Percentiles rank a stretch among this genome's conserved stretches.
phyloP scores from a whole-genome alignment of 64 coral and sea anemone species.

The Orbicella faveolata region DNA sequence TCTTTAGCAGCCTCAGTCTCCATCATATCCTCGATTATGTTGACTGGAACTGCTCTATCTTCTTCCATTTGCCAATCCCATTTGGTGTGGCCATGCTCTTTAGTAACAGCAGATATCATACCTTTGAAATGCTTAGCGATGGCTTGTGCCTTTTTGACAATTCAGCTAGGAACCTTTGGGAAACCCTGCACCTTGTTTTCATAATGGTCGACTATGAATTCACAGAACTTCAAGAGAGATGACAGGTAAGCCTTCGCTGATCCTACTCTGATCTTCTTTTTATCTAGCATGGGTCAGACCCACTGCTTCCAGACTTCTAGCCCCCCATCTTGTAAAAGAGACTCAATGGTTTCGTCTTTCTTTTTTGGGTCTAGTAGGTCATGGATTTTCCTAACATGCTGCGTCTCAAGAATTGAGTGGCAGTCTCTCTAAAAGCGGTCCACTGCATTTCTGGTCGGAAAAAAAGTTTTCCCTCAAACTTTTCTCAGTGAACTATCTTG shows the following conservation, averaged over 20 bases:
- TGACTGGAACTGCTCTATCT: neutral
- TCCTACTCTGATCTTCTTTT: neutral
- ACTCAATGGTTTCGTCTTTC: neutral
- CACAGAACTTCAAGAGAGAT: neutral
- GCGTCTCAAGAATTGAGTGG: too few species aligned
- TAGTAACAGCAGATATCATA: neutral
- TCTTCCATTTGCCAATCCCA: slow-evolving; percentile 1
- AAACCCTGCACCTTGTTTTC: neutral
- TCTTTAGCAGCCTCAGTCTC: neutral
- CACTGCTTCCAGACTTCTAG: neutral
- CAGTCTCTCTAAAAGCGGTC: too few species aligned
- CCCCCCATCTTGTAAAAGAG: neutral
- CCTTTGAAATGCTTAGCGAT: neutral
- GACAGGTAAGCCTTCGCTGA: neutral
- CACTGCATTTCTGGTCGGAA: too few species aligned
- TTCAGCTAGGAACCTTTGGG: too few species aligned
- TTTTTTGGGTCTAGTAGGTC: too few species aligned
- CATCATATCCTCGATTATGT: neutral
- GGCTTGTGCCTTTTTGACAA: too few species aligned
- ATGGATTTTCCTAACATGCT: too few species aligned
- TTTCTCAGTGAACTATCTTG: too few species aligned
- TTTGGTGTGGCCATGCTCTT: neutral
- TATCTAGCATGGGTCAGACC: neutral
- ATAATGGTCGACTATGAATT: neutral
- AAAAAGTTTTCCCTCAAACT: too few species aligned